Percentiles rank a stretch among this genome's conserved stretches.
These are phyloP conservation scores for Zygothrica quintamaculata DNA, from an alignment of 2,888 invertebrate species.

Conservation along the genomic window DNA sequence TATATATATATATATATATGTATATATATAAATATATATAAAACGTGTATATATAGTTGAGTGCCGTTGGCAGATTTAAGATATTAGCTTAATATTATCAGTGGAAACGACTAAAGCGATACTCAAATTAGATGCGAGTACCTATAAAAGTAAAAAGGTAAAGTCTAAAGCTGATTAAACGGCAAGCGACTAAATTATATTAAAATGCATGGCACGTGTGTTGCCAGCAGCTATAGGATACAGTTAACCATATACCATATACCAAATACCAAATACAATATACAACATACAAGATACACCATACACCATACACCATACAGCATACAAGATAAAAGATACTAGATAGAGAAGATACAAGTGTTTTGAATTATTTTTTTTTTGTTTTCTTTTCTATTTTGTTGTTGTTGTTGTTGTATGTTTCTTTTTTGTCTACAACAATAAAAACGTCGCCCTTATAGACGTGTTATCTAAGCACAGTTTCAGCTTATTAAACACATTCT, in stretches of 20 bases:
- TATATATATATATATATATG: slow-evolving; percentile 5
- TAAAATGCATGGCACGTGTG: slow-evolving; percentile 65
- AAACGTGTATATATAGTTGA: slow-evolving; percentile 10
- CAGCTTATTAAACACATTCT: slow-evolving; percentile 67
- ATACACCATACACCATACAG: neutral
- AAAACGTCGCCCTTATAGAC: slow-evolving; percentile 48
- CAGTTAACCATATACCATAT: slow-evolving; percentile 5
- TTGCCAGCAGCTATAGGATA: slow-evolving; percentile 27
- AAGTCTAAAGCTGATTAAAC: slow-evolving; percentile 54
- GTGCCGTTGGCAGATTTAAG: slow-evolving; percentile 48
- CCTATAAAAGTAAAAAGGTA: slow-evolving; percentile 41
- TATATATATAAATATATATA: neutral
- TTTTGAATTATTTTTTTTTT: too few species aligned
- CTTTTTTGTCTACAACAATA: slow-evolving; percentile 33
- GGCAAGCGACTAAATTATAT: slow-evolving; percentile 48
- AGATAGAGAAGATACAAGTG: slow-evolving; percentile 50
- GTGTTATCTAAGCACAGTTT: slow-evolving; percentile 62
- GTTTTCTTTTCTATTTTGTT: too few species aligned
- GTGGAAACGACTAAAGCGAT: slow-evolving; percentile 50
- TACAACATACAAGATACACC: slow-evolving; percentile 6
- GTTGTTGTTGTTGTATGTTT: too few species aligned
- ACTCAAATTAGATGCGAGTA: slow-evolving; percentile 59
- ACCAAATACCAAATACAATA: slow-evolving; percentile 8
- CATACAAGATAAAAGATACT: too few species aligned
- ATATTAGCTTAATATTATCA: slow-evolving; percentile 56